phyloP scores from a whole-genome alignment of 1,140 invertebrate species.

The Aplysia californica region DNA sequence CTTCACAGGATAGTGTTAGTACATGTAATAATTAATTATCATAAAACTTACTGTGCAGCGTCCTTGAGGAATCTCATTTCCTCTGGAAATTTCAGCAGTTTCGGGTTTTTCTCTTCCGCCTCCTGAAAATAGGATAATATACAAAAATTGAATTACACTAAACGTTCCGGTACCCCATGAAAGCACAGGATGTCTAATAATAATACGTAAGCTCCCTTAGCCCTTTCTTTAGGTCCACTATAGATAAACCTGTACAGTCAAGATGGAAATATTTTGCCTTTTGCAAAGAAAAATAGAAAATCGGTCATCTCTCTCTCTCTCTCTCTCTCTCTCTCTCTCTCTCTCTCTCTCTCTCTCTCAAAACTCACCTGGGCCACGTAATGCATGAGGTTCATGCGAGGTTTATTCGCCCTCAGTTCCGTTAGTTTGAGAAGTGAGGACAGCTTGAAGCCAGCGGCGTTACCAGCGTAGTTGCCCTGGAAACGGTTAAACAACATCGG shows the following conservation, averaged over 20 bases:
- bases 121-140: too few relatives aligned
- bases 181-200: too few relatives aligned
- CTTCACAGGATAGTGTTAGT: too few relatives aligned
- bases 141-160: background rate
- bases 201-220: too few relatives aligned
- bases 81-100: constrained; percentile 55
- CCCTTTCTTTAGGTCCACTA: too few relatives aligned
- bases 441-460: constrained; percentile 95
- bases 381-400: constrained; percentile 96
- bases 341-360: too few relatives aligned
- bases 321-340: too few relatives aligned
- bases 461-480: constrained; percentile 96
- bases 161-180: background rate
- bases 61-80: constrained; percentile 65
- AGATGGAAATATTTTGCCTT: too few relatives aligned
- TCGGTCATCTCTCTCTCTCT: too few relatives aligned
- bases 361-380: constrained; percentile 80
- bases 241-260: too few relatives aligned
- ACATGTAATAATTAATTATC: too few relatives aligned
- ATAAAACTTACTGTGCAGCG: constrained; percentile 64
- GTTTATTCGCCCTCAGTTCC: constrained; percentile 96
- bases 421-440: constrained; percentile 94
- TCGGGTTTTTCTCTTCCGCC: constrained; percentile 61
- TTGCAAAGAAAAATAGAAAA: too few relatives aligned
- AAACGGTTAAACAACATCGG: constrained; percentile 35